Evolutionary conservation across 1,140 invertebrate genomes (phyloP), one percentile per base, ranked within the genome.

Genomic region (Pissodes strobi): DNA sequence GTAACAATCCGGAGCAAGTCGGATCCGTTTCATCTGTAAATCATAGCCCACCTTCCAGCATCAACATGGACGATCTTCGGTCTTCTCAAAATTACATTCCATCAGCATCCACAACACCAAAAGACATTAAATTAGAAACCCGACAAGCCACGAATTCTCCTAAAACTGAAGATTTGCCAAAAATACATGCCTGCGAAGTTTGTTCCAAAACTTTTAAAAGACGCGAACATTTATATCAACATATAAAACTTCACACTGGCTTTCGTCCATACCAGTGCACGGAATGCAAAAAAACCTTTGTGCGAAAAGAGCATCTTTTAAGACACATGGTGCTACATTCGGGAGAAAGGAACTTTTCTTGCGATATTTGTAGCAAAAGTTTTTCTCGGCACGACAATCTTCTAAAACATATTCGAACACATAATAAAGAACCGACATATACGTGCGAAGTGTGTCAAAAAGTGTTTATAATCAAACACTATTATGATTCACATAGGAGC

Each of bases 361-460:
- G 91, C 72, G 87, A 90, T 37, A 80, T 90, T 4, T 93, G 91
- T 75, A 84, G 85, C 2, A 91, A 91, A 70, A 84, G 84, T 43
- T 93, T 92, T 67, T 88, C 87, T 0, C 83, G 89, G 1, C 90
- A 90, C 70, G 88, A 90, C 69, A 91, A 90, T 72, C 75, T 92
- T 0, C 84, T 88, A 53, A 90, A 90, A 66, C 90, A 92, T 74
- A 81, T 83, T 53, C 84, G 83, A 73, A 82, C 83, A 2, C 87
- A 90, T 77, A 87, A 85, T 34, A 85, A 86, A 25, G 80, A 83
- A 6, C 83, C 85, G 0, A 86, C 88, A 6, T 90, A 85, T 74
- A 85, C 84, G 9, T 92, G 90, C 76, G 85, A 87, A 52, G 82
- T 86, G 38, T 86, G 88, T 72, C 88, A 89, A 48, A 89, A 88